Evolutionary conservation across 2,113 vertebrate genomes (phyloP).

Genomic region (Pomatostomus ruficeps): DNA sequence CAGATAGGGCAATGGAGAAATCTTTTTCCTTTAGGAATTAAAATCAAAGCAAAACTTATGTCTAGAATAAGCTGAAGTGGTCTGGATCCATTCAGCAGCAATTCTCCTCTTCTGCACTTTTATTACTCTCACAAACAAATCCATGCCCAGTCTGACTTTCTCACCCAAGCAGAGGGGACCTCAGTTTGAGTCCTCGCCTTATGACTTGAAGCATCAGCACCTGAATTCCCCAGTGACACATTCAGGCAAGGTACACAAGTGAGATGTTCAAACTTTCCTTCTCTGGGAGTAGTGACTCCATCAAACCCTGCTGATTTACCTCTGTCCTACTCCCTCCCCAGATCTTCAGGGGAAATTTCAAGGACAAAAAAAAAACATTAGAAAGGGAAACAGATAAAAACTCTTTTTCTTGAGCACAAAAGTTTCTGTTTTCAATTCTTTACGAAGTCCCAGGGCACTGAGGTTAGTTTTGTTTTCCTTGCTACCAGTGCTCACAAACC

Average conservation of each 20-base stretch:
- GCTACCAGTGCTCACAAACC: neutral
- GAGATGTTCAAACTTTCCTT: neutral
- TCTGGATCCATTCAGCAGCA: neutral
- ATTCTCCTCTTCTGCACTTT: neutral
- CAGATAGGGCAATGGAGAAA: neutral
- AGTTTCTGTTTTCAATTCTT: neutral
- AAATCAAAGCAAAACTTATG: neutral
- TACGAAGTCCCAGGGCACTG: neutral
- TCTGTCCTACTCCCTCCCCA: neutral
- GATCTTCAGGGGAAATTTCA: neutral
- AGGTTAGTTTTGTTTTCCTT: neutral
- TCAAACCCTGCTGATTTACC: neutral
- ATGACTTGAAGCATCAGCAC: neutral
- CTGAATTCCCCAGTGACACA: neutral
- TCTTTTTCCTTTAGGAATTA: neutral
- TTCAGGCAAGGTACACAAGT: neutral
- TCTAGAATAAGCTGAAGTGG: neutral
- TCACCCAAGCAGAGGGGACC: neutral
- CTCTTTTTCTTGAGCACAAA: neutral
- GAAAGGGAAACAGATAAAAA: neutral
- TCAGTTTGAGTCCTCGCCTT: neutral
- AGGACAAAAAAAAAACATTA: neutral
- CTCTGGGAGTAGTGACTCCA: neutral
- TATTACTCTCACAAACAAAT: neutral
- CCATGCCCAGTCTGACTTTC: neutral